A percentile compares a stretch with the other conserved stretches of the same genome.
Evolutionary conservation across 2,888 invertebrate genomes (phyloP).

Genomic region (Tetanocera ferruginea): DNA sequence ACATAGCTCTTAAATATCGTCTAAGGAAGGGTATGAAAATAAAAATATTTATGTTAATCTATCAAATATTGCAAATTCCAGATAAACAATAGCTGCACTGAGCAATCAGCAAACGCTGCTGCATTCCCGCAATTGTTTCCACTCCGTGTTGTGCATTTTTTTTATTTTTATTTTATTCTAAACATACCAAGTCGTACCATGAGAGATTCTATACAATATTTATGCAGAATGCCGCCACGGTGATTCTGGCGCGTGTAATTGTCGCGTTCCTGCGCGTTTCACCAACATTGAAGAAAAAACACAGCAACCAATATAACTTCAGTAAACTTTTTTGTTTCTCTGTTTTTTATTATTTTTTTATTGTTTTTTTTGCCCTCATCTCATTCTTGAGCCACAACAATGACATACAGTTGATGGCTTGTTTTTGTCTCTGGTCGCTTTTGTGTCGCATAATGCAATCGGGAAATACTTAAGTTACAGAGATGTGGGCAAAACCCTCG

Average conservation of each 20-base stretch:
- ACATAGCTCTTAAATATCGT: no score
- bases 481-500: constrained; percentile 17
- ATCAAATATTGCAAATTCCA: no score
- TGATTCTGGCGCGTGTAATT: background rate
- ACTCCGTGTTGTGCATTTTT: no score
- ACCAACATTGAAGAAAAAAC: background rate
- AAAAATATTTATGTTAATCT: no score
- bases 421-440: constrained; percentile 16
- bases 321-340: background rate
- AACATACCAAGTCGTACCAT: constrained; percentile 3
- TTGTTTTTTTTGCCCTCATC: background rate
- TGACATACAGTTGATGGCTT: constrained; percentile 10
- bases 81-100: no score
- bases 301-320: background rate
- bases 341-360: background rate
- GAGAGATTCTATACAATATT: constrained; percentile 1
- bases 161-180: no score
- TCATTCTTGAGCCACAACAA: constrained; percentile 6
- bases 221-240: background rate
- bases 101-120: no score
- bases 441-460: constrained; percentile 35
- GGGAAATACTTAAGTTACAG: constrained; percentile 33
- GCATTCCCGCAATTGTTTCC: no score
- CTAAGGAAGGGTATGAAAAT: no score
- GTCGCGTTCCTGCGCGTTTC: constrained; percentile 6